Conservation (phyloP, 92 coral and sea anemone species). For the Phymanthus crucifer region DNA sequence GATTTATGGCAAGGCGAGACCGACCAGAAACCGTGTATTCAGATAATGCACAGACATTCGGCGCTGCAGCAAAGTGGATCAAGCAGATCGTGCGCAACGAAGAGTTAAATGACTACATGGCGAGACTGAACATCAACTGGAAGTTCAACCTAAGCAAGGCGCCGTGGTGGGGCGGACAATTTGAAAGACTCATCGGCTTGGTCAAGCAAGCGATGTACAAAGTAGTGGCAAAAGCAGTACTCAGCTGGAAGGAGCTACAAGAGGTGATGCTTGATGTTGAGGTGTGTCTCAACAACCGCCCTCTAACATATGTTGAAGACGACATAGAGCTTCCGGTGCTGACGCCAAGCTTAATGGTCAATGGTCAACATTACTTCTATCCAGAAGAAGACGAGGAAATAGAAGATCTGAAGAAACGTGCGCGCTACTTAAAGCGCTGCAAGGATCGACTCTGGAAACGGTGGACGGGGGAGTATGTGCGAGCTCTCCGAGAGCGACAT, state of each 20-base stretch:
- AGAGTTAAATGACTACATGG: constrained; percentile 30
- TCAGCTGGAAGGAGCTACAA: constrained; percentile 31
- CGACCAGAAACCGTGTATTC: constrained; percentile 59
- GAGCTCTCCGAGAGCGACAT: constrained; percentile 31
- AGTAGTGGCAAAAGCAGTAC: constrained; percentile 6
- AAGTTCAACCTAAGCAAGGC: constrained; percentile 58
- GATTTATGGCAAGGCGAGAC: constrained; percentile 45
- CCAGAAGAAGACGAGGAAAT: constrained; percentile 29
- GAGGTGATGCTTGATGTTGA: constrained; percentile 30
- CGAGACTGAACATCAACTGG: constrained; percentile 42
- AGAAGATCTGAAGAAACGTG: constrained; percentile 32
- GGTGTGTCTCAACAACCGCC: constrained; percentile 17
- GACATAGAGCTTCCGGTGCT: constrained; percentile 33
- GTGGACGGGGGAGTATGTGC: constrained; percentile 37
- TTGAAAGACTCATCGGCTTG: constrained; percentile 16
- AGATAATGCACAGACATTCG: constrained; percentile 44
- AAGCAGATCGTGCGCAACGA: constrained; percentile 34
- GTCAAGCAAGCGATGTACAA: constrained; percentile 35
- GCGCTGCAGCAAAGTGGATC: constrained; percentile 43
- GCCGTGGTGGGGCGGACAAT: constrained; percentile 62
- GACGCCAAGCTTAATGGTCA: constrained; percentile 42
- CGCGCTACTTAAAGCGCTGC: constrained; percentile 21
- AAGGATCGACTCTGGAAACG: constrained; percentile 29
- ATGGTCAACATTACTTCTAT: constrained; percentile 18
- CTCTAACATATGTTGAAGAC: constrained; percentile 33